Evolutionary conservation across 2,113 vertebrate genomes (phyloP), one percentile per base, ranked within the genome.

Genomic region (Pampusana beccarii): DNA sequence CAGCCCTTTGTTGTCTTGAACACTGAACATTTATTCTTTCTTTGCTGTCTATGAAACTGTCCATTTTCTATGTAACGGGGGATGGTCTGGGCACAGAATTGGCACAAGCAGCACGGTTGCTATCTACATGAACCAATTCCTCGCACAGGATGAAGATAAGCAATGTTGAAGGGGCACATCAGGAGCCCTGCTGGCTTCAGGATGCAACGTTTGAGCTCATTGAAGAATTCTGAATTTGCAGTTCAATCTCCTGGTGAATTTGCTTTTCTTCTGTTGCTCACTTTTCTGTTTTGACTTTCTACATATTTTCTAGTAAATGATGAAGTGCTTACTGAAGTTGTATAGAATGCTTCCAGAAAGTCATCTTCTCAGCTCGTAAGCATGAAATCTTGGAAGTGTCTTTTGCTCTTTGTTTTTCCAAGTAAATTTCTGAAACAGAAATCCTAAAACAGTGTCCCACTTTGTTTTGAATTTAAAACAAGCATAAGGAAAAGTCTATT

Each of bases 191-290:
- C 21, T 71, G 66, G 73, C 70, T 75, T 56, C 73, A 54, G 64
- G n/a, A 25, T 72, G 40, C 25, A 46, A 4, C 11, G 44, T 9
- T 70, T 1, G 53, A 88, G 25, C 51, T 61, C 34, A 6, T 1
- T 29, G 57, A 56, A 13, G 6, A 62, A 46, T 60, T 67, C 54
- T 87, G 77, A 60, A 36, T 66, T 51, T 86, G 34, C 58, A 75
- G 38, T 50, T 86, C 48, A 25, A 4, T 75, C 38, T 74, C 50
- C 25, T 20, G 14, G 25, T 60, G 38, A 79, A 48, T 75, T 77
- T 13, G 12, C 28, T 46, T 78, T 31, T 34, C 34, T 85, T 57
- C 72, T 46, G 31, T 77, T 4, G 0, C 14, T 46, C 0, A 0
- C 16, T 71, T 65, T 71, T 80, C 33, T 73, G 36, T 42, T 13